Evolutionary conservation across 2,888 invertebrate species (phyloP).

Genomic region (Oscheius sp.): DNA sequence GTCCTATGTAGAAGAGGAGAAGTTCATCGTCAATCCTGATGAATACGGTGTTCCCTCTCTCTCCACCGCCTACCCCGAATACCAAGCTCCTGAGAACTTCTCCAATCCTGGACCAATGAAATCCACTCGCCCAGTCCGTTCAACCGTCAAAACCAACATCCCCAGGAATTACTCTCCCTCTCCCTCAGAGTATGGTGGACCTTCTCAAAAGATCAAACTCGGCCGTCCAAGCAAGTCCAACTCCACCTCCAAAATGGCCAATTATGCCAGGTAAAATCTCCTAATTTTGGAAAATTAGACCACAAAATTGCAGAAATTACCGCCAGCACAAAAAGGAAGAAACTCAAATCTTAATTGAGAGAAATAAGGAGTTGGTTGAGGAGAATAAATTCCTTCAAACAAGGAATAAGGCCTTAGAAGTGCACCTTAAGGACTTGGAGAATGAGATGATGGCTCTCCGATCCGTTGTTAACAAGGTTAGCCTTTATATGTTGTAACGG

Average conservation of each 20-base stretch:
- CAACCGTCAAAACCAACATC: not conserved
- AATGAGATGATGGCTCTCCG: conserved; percentile 33
- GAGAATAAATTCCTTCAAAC: not conserved
- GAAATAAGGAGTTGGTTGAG: conserved; percentile 5
- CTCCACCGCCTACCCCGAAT: not conserved
- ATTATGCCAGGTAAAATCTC: conserved; percentile 46
- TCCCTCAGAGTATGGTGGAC: not conserved
- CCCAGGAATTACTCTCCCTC: not conserved
- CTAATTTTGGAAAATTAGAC: not conserved
- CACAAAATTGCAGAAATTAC: conserved; percentile 36
- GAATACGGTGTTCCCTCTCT: not conserved
- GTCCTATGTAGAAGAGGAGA: not conserved
- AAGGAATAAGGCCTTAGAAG: conserved; percentile 14
- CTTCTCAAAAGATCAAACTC: not conserved
- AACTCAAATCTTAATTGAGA: conserved; percentile 5
- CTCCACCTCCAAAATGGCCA: conserved; percentile 54
- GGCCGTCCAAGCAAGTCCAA: conserved; percentile 51
- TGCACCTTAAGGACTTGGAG: conserved; percentile 36
- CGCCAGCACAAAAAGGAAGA: conserved; percentile 54
- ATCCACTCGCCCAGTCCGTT: not conserved
- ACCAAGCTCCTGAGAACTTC: not conserved
- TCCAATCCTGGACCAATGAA: not conserved
- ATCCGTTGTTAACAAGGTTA: conserved; percentile 15
- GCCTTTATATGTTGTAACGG: no score
- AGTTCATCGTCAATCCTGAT: not conserved